Evolutionary conservation across 2,113 vertebrate species (phyloP).

Genomic region (Syrrhaptes paradoxus): DNA sequence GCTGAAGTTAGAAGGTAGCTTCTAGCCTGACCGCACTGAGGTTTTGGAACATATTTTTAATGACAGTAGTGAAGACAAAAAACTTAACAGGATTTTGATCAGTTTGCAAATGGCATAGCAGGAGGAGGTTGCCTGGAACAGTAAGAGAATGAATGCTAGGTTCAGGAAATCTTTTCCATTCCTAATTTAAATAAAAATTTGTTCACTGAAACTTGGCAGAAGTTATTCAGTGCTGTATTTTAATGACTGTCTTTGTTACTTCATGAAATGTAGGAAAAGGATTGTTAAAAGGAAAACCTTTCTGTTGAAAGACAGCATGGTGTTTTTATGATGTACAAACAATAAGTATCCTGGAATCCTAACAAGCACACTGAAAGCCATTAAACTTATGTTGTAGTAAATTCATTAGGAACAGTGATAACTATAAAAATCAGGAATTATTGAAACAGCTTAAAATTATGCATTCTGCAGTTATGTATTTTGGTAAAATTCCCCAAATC

Average conservation of each 20-base stretch:
- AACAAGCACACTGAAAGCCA: neutral
- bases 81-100: constrained; percentile 26
- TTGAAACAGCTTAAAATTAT: neutral
- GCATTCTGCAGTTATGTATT: neutral
- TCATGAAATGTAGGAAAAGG: constrained; percentile 28
- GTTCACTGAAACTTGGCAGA: constrained; percentile 38
- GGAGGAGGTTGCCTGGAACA: constrained; percentile 47
- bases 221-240: neutral
- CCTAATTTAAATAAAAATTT: constrained; percentile 39
- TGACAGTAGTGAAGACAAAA: constrained; percentile 59
- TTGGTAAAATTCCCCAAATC: constrained; percentile 15
- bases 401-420: constrained; percentile 35
- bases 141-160: neutral
- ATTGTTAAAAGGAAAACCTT: constrained; percentile 51
- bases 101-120: constrained; percentile 39
- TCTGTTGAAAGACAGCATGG: constrained; percentile 58
- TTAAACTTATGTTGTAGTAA: constrained; percentile 17
- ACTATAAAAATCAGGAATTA: constrained; percentile 41
- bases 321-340: constrained; percentile 50
- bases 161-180: constrained; percentile 50
- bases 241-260: constrained; percentile 34
- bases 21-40: constrained; percentile 33
- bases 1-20: neutral
- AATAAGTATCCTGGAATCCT: constrained; percentile 1
- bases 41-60: constrained; percentile 48